phyloP scores from a whole-genome alignment of 1,140 invertebrate species.

The Saccostrea cuccullata region DNA sequence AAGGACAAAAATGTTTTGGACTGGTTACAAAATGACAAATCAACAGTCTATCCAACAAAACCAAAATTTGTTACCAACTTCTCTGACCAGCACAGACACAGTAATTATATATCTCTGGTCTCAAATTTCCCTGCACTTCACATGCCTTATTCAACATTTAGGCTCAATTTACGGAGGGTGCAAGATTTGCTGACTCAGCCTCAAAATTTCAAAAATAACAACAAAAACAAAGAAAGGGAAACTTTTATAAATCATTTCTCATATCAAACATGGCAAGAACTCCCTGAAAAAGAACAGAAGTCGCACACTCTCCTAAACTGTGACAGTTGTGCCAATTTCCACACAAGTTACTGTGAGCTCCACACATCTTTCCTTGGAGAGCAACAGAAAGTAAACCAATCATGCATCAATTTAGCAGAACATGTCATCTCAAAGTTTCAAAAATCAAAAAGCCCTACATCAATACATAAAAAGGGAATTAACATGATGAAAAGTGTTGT shows the following conservation, averaged over 20 bases:
- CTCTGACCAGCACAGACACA: not conserved
- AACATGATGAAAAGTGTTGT: not conserved
- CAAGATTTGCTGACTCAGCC: not conserved
- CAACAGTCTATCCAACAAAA: not conserved
- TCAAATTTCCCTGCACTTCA: not conserved
- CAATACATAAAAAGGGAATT: not conserved
- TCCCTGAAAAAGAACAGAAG: not conserved
- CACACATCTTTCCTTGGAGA: not conserved
- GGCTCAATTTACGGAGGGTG: not conserved
- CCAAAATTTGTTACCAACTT: not conserved
- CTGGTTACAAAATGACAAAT: conserved; percentile 4
- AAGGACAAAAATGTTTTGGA: not conserved
- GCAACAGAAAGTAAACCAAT: not conserved
- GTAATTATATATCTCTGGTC: not conserved
- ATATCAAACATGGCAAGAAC: not conserved
- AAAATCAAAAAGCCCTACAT: not conserved
- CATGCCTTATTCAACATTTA: not conserved
- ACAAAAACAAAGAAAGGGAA: not conserved
- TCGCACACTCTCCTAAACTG: not conserved
- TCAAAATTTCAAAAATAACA: not conserved
- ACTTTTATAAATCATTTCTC: not conserved
- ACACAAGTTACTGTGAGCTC: not conserved
- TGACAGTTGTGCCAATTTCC: not conserved
- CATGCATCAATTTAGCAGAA: not conserved
- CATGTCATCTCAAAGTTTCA: not conserved